Evolutionary conservation across 2,797 vertebrate species (phyloP).

Genomic region (Diglossa cyanea): DNA sequence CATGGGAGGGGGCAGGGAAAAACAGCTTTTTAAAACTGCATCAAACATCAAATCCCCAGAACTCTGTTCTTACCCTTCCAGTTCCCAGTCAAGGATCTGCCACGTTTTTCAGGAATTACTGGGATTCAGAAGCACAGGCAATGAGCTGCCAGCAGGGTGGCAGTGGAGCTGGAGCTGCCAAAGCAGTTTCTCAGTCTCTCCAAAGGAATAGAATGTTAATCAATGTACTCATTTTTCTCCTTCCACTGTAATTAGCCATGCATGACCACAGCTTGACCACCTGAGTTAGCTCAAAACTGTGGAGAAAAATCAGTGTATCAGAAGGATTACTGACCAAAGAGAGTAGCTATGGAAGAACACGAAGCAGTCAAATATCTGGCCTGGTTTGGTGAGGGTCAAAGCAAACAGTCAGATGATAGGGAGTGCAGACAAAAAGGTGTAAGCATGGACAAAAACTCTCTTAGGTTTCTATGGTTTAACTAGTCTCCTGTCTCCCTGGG

Average conservation of each 20-base stretch:
- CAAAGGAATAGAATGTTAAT: conserved; percentile 4
- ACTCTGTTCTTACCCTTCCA: not conserved
- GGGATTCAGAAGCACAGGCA: not conserved
- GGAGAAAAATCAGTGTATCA: not conserved
- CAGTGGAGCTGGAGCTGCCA: not conserved
- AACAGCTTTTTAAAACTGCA: not conserved
- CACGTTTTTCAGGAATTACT: not conserved
- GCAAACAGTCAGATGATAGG: not conserved
- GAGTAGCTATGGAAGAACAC: not conserved
- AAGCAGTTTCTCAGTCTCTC: not conserved
- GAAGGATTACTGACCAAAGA: not conserved
- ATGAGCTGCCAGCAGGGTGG: not conserved
- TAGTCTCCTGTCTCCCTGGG: not conserved
- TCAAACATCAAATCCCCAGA: not conserved
- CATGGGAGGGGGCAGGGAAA: not conserved
- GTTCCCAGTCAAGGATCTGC: not conserved
- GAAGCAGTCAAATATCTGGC: not conserved
- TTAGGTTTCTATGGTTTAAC: not conserved
- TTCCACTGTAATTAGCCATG: not conserved
- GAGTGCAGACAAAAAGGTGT: not conserved
- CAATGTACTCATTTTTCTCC: not conserved
- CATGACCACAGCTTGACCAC: not conserved
- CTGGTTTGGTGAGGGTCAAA: not conserved
- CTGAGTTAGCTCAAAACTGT: not conserved
- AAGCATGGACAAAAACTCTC: not conserved